Evolutionary conservation across 2,888 invertebrate species (phyloP), one percentile per base, ranked within the genome.

Genomic region (Iselma pallidipennis): DNA sequence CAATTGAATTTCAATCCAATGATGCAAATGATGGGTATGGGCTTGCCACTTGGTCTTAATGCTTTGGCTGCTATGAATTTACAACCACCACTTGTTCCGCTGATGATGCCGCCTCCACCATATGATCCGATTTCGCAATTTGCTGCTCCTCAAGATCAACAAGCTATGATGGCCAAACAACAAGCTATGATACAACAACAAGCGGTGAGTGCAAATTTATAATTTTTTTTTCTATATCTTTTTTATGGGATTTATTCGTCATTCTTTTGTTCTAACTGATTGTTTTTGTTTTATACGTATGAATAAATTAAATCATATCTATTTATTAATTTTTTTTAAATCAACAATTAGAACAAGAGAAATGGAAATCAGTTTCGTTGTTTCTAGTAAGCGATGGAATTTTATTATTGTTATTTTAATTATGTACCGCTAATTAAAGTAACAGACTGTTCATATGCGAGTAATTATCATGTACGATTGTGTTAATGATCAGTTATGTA

Each of bases 21-120:
- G 86, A 93, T 97, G 87, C 90, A 90, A 76, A 91, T 94, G 92
- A 87, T 92, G 81, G 91, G 93, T 74, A 88, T 92, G 85, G 92
- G 91, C 2, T 82, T 92, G 67, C 92, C 92, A 1, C 82, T 93
- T 64, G 92, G 92, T 14, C 83, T 94, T 66, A 93, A 93, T 78
- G 91, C 92, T 6, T 82, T 95, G 64, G 95, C 95, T 19, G 94
- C 96, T 33, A 96, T 97, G 95, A 96, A 96, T 82, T 85, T 97
- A 56, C 96, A 96, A 77, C 96, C 96, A 23, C 96, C 96, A 1
- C 82, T 95, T 71, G 92, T 94, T 75, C 94, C 94, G 19, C 86
- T 94, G 82, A 93, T 94, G 92, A 87, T 94, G 85, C 92, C 92
- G 31, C 91, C 92, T 14, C 91, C 92, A 26, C 89, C 91, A 4